Percentiles rank a stretch among this genome's conserved stretches.
Conservation (phyloP, 2,113 vertebrate species). For the Heterocephalus glaber region DNA sequence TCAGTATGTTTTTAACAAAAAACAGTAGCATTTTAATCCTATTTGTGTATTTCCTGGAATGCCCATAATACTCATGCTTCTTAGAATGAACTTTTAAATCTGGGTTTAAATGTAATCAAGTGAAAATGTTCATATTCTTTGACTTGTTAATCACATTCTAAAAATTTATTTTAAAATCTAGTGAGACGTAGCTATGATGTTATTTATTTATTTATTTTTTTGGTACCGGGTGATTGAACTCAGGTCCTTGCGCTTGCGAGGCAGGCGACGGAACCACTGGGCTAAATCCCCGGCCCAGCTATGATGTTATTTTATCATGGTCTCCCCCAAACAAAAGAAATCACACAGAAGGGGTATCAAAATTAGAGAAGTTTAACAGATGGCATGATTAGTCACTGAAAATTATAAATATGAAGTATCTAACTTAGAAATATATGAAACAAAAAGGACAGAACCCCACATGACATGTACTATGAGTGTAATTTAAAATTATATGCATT, state of each 20-base stretch:
- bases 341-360: background rate
- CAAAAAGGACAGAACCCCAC: background rate
- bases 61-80: background rate
- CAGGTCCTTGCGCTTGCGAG: too few species aligned
- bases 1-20: background rate
- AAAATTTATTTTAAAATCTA: background rate
- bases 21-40: background rate
- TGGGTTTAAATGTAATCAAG: background rate
- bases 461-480: background rate
- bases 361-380: background rate
- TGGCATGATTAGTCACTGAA: background rate
- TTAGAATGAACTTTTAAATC: background rate
- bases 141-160: background rate
- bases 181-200: background rate
- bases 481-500: background rate
- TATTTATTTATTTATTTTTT: too few species aligned
- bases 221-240: too few species aligned
- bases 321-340: background rate
- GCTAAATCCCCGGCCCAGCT: too few species aligned
- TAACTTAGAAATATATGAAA: background rate
- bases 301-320: background rate
- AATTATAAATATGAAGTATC: background rate
- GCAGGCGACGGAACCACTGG: too few species aligned
- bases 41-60: background rate
- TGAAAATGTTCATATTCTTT: background rate